A percentile compares a stretch with the other conserved stretches of the same genome.
Evolutionary conservation across 2,113 vertebrate species (phyloP).

Genomic region (Scolopax mira): DNA sequence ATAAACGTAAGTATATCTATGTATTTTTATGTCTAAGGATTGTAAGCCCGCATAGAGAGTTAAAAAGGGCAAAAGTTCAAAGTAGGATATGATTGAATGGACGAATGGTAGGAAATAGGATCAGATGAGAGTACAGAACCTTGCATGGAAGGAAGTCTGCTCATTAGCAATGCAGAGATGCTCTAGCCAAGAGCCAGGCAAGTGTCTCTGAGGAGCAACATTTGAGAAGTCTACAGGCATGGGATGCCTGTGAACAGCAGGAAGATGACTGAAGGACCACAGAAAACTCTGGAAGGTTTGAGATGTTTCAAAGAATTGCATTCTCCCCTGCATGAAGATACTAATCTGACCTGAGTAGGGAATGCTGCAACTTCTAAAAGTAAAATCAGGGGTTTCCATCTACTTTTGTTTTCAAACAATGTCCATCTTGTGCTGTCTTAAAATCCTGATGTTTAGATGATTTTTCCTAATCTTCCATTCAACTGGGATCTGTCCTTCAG

Average conservation of each 20-base stretch:
- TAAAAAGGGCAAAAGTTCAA: constrained; percentile 51
- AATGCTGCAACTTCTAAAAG: background rate
- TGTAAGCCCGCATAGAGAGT: constrained; percentile 28
- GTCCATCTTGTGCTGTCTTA: background rate
- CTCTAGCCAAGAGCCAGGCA: background rate
- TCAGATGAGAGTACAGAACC: background rate
- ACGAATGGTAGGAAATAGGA: background rate
- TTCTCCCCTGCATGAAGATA: background rate
- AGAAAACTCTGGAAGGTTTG: background rate
- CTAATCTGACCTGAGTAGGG: background rate
- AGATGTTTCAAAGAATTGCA: background rate
- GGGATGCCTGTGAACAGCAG: background rate
- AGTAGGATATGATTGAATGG: constrained; percentile 14
- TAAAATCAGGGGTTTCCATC: background rate
- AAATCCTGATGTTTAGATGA: background rate
- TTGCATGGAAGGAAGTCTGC: background rate
- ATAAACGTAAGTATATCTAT: constrained; percentile 59
- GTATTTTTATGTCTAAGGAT: constrained; percentile 37
- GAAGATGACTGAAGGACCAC: background rate
- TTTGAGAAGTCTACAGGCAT: background rate
- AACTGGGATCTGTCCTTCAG: background rate
- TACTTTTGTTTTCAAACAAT: background rate
- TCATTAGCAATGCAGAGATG: constrained; percentile 21
- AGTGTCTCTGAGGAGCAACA: background rate
- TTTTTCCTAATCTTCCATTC: background rate